Evolutionary conservation across 1,140 invertebrate species (phyloP), one percentile per base, ranked within the genome.

Genomic region (Andrena cerasifolii): DNA sequence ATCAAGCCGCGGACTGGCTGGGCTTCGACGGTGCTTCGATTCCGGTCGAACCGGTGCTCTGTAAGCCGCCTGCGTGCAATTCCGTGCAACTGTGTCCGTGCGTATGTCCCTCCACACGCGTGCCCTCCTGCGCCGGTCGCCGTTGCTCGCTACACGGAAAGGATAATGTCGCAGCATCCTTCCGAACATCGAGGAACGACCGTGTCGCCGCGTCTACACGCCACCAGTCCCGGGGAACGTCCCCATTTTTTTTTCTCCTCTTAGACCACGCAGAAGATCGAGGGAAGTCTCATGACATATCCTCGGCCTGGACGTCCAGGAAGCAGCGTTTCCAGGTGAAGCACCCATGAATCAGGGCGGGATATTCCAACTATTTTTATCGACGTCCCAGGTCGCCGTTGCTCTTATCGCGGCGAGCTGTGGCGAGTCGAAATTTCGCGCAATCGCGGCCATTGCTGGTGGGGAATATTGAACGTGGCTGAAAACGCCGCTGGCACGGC

Each of bases 1-100:
- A 80, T 62, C 72, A 54, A 68, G 63, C 62, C 77, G 63, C 62
- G 58, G 79, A 79, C 67, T 58, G 58, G 43, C 49, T n/a, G 58
- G 40, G 56, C 70, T 73, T 70, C 68, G 78, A 78, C 77, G 61
- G 62, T 82, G 74, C 82, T 86, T 88, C 80, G 87, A 89, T 89
- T 88, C 88, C 86, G 86, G 88, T 89, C 80, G 87, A 86, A 89
- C 88, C 88, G 86, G 88, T 89, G 87, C 73, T 66, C 75, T 56
- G 63, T 67, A 21, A 47, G 54, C 80, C 59, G 67, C 66, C 61
- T 66, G 75, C 80, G 68, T 83, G 72, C 73, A 40, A 68, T 61
- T 73, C 59, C 16, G 4, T 40, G 26, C 36, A 45, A 18, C n/a
- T 59, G 63, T 67, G n/a, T 24, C n/a, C 47, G 66, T 45, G 53